Evolutionary conservation across 2,797 vertebrate species (phyloP).

Genomic region (Characodon lateralis): DNA sequence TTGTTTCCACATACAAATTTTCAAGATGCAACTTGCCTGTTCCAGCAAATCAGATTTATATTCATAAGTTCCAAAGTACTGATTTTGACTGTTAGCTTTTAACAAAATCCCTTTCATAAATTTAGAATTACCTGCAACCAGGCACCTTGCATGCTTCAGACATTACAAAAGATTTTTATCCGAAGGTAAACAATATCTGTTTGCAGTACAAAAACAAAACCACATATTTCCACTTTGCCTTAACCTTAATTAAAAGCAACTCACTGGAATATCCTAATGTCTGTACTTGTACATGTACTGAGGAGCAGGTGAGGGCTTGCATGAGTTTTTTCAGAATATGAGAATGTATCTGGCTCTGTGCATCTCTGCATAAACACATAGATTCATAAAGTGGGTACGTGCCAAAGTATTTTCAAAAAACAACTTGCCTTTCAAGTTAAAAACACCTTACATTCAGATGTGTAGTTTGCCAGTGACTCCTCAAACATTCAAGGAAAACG

Average conservation of each 20-base stretch:
- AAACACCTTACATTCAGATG: constrained; percentile 26
- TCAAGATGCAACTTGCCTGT: too few species aligned
- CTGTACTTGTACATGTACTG: constrained; percentile 41
- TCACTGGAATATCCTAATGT: constrained; percentile 12
- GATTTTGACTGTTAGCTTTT: neutral
- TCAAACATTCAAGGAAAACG: constrained; percentile 3
- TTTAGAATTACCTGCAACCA: neutral
- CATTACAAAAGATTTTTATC: neutral
- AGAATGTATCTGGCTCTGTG: constrained; percentile 42
- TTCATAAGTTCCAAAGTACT: neutral
- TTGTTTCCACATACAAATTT: too few species aligned
- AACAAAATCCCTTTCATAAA: neutral
- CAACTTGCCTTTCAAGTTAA: constrained; percentile 36
- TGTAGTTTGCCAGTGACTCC: constrained; percentile 15
- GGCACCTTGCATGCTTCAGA: neutral
- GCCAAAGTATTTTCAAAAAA: constrained; percentile 29
- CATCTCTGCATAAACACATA: constrained; percentile 28
- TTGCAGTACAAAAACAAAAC: neutral
- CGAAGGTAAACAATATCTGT: neutral
- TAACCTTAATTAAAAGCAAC: constrained; percentile 22
- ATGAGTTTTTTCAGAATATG: constrained; percentile 29
- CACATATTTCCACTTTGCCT: constrained; percentile 11
- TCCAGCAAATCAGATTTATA: neutral
- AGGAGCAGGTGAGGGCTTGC: constrained; percentile 49
- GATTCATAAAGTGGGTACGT: constrained; percentile 10